Evolutionary conservation across 2,797 vertebrate species (phyloP), one percentile per base, ranked within the genome.

Genomic region (Holocentrus rufus): DNA sequence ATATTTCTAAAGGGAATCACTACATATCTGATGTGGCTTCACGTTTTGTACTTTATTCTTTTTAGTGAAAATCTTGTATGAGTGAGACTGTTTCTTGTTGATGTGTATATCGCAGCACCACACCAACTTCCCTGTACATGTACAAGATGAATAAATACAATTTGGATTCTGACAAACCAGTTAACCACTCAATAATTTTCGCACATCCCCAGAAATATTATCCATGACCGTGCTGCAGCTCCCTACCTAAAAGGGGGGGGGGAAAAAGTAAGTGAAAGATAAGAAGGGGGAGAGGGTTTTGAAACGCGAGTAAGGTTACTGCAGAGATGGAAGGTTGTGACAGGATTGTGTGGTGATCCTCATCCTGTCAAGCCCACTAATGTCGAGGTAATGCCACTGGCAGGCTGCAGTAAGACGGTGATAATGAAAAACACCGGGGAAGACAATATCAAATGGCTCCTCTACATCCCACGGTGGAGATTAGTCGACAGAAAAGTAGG

Each of bases 401-500:
- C 94, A 95, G 95, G 94, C 95, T 89, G 94, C 95, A 87, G 90
- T 97, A 96, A 97, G 96, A 95, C 95, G 89, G 92, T 90, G 95
- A 95, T 97, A 97, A 97, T 97, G 96, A 97, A 97, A 97, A 98
- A 97, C 96, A 96, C 96, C 95, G 95, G 95, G 95, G 94, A 96
- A 97, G 96, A 98, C 96, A 96, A 96, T 97, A 97, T 97, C 91
- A 96, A 96, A 96, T 94, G 96, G 95, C 96, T 97, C 96, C 95
- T 98, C 96, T 97, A 97, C 96, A 97, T 97, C 95, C 95, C 96
- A 95, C 95, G 94, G 96, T 94, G 96, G 96, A 98, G 97, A 97
- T 97, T 98, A 97, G 95, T 94, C 81, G 79, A 74, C 88, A 86
- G 85, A 90, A 90, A 89, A 91, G 89, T 88, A 83, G 86, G 86